Conservation (phyloP, 2,797 vertebrate species). For the Esox masquinongy region DNA sequence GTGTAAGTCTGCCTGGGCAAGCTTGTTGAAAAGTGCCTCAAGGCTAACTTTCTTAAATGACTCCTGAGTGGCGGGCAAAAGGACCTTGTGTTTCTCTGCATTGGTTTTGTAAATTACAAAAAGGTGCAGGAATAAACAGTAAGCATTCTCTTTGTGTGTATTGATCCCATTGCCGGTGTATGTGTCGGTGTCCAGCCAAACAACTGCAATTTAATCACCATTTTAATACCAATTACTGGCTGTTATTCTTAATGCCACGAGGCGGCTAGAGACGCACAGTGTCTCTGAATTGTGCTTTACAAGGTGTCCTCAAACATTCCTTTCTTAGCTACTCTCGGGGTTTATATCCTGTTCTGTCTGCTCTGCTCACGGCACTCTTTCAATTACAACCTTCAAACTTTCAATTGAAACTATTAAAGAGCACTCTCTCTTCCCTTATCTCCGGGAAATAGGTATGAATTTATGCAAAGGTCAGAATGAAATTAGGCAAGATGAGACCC, state of each 20-base stretch:
- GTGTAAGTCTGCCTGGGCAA: constrained; percentile 43
- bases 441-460: constrained; percentile 61
- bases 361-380: constrained; percentile 51
- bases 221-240: no score
- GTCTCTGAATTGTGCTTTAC: constrained; percentile 39
- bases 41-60: constrained; percentile 66
- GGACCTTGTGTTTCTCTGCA: constrained; percentile 8
- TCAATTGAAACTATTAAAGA: constrained; percentile 61
- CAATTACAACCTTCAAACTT: constrained; percentile 66
- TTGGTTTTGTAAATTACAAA: no score
- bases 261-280: constrained; percentile 40
- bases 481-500: constrained; percentile 59
- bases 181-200: no score
- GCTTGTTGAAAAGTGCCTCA: constrained; percentile 55
- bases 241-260: constrained; percentile 48
- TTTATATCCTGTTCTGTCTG: constrained; percentile 59
- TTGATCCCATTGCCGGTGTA: no score
- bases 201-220: no score
- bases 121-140: no score
- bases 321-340: constrained; percentile 50
- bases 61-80: constrained; percentile 44
- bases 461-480: constrained; percentile 72
- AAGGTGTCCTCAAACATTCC: constrained; percentile 49
- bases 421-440: constrained; percentile 40
- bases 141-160: no score